phyloP scores from a whole-genome alignment of 2,113 vertebrate genomes.

The Kobus ellipsiprymnus region DNA sequence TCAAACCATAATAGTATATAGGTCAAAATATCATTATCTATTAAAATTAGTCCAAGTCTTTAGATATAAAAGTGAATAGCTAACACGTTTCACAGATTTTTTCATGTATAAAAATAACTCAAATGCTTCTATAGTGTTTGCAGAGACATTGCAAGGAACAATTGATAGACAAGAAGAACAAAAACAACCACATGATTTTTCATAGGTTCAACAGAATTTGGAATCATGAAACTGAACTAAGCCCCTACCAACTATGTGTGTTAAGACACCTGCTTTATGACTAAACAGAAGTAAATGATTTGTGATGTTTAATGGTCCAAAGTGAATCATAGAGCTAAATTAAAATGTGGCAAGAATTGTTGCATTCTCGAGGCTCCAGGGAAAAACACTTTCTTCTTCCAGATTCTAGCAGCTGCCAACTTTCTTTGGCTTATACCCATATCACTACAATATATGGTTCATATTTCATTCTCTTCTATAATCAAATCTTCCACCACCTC shows the following conservation, averaged over 20 bases:
- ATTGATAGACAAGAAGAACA: not conserved
- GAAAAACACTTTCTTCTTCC: not conserved
- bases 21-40: not conserved
- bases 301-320: not conserved
- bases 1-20: not conserved
- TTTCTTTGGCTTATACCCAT: not conserved
- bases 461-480: not conserved
- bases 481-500: not conserved
- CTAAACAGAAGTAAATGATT: not conserved
- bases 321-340: not conserved
- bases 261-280: not conserved
- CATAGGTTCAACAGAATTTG: not conserved
- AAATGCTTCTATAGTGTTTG: not conserved
- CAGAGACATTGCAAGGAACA: not conserved
- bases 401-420: not conserved
- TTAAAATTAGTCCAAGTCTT: not conserved
- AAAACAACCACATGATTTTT: not conserved
- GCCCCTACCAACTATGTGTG: not conserved
- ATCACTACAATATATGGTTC: not conserved
- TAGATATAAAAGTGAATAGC: not conserved
- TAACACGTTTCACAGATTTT: not conserved
- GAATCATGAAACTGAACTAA: not conserved
- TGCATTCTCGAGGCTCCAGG: not conserved
- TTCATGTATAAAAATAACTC: not conserved
- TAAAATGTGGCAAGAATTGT: not conserved